Evolutionary conservation across 2,888 invertebrate genomes (phyloP), one percentile per base, ranked within the genome.

Genomic region (Limulus polyphemus): DNA sequence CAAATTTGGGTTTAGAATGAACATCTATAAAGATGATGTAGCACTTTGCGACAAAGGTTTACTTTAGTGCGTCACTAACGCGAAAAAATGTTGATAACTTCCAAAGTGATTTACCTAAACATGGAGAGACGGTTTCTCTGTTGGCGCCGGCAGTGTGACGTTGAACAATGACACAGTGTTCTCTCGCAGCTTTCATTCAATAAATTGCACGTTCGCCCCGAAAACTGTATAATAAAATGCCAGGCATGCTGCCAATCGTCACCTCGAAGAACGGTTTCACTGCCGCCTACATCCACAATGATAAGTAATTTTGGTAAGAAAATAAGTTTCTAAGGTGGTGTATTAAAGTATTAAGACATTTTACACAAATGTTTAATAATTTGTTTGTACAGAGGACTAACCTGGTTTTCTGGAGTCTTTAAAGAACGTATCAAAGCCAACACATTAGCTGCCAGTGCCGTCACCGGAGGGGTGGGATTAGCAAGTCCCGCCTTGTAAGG

Each of bases 391-490:
- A 32, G 32, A 32, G 7, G 32, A 32, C 32, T 32, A 32, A 32
- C 32, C 3, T 32, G 32, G 32, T 32, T 32, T 32, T 32, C 32
- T 32, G 32, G 32, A 32, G 2, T 32, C 32, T 32, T 32, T 3
- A 32, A 32, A 32, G 32, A 32, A 32, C 32, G 32, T 32, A 32
- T 32, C 7, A 32, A 32, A 32, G 32, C 5, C 68, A 67, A 68
- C 69, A 67, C 68, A 67, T 70, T 68, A 70, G 72, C 64, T 69
- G 71, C 69, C 69, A 70, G 70, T 66, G 71, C 67, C 70, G 70
- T 69, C 70, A 68, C 67, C 69, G 68, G 68, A 70, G 70, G 72
- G 71, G 71, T 72, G 69, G 70, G 71, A 69, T 71, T 71, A 58
- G 48, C 66, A 58, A 62, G 66, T 64, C 66, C 66, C 66, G 66